phyloP scores from a whole-genome alignment of 2,797 vertebrate genomes.

The Darevskia nairensis region DNA sequence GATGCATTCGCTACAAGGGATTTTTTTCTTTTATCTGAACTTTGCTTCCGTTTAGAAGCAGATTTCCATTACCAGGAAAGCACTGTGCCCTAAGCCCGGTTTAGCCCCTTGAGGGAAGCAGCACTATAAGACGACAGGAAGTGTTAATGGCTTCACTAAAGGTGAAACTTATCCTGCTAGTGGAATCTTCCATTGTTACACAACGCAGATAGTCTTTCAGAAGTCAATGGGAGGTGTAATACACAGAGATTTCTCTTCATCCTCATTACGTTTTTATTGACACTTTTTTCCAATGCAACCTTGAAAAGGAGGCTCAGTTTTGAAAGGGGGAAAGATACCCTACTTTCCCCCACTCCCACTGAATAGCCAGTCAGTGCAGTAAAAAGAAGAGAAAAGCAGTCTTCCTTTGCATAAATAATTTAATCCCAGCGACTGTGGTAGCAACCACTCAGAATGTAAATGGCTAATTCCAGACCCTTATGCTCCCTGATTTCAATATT shows the following conservation, averaged over 20 bases:
- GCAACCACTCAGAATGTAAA: constrained; percentile 71
- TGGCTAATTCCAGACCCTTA: constrained; percentile 64
- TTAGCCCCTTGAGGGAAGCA: constrained; percentile 52
- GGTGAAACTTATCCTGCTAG: constrained; percentile 38
- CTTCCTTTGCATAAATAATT: constrained; percentile 76
- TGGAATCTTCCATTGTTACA: constrained; percentile 27
- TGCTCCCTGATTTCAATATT: constrained; percentile 67
- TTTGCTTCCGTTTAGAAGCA: constrained; percentile 43
- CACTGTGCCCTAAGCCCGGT: constrained; percentile 40
- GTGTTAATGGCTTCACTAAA: constrained; percentile 45
- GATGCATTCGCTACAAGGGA: constrained; percentile 20
- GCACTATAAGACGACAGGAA: constrained; percentile 52
- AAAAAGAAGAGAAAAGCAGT: constrained; percentile 64
- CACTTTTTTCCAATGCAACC: constrained; percentile 38
- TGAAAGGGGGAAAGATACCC: constrained; percentile 20
- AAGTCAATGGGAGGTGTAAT: constrained; percentile 37
- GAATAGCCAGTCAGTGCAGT: constrained; percentile 41
- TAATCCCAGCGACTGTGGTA: constrained; percentile 65
- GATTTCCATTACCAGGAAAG: constrained; percentile 46
- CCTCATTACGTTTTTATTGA: constrained; percentile 42
- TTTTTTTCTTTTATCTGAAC: constrained; percentile 27
- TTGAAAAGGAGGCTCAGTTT: constrained; percentile 47
- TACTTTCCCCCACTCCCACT: constrained; percentile 48
- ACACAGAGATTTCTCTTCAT: constrained; percentile 45
- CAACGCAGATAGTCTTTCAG: constrained; percentile 57